These are phyloP conservation scores for Aegotheles bennettii DNA, from an alignment of 2,113 vertebrate species.

Conservation along the genomic window DNA sequence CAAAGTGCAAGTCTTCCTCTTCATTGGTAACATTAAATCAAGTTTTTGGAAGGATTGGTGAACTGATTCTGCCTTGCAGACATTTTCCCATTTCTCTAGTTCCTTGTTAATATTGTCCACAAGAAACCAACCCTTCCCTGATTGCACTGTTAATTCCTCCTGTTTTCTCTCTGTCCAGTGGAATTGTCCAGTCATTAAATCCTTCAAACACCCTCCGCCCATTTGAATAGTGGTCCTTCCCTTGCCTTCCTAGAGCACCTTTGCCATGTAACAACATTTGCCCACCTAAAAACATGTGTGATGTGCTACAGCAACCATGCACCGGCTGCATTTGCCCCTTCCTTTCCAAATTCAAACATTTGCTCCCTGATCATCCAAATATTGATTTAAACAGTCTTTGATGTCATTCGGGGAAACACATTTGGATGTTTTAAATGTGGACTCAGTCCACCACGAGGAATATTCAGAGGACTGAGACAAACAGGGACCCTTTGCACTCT, in stretches of 20 bases:
- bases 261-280: background rate
- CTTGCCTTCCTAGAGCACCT: background rate
- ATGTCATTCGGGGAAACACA: background rate
- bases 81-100: background rate
- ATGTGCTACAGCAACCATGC: background rate
- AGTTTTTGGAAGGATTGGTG: background rate
- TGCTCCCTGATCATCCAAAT: slow-evolving; percentile 9
- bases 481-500: background rate
- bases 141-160: background rate
- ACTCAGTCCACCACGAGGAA: background rate
- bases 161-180: background rate
- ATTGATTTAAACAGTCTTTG: slow-evolving; percentile 19
- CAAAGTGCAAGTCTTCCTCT: background rate
- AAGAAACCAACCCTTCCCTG: background rate
- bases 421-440: background rate
- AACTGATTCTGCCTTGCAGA: background rate
- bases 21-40: background rate
- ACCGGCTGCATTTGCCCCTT: background rate
- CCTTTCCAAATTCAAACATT: slow-evolving; percentile 25
- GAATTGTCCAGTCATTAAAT: background rate
- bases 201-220: background rate
- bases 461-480: background rate
- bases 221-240: background rate
- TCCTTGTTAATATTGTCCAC: background rate
- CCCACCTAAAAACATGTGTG: background rate